Base-by-base conservation (phyloP, 2,888 invertebrate genomes). In the Agriopis aurantiaria region DNA sequence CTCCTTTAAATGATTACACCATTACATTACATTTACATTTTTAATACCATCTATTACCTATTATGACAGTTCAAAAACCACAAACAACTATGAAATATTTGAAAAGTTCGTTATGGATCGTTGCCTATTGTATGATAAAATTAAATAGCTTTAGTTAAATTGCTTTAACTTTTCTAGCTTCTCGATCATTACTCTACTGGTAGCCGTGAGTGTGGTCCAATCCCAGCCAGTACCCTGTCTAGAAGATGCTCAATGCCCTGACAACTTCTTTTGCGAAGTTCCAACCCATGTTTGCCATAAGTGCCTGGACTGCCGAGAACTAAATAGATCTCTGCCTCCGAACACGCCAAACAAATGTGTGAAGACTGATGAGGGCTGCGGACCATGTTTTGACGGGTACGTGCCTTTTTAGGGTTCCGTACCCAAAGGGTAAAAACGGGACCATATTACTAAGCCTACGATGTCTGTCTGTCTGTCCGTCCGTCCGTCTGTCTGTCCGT, bases 321-420 rank as follows among this genome's bases (percentile, higher is more conserved):
- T 55, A 45, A 63, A 55, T n/a, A 63, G 53, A 40, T 46, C 46
- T n/a, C 10, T 9, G 45, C 52, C 52, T 14, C 14, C 43, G n/a
- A 41, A 43, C 9, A 43, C 55, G 12, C 55, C 43, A 12, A 43
- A 43, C 43, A 11, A 14, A n/a, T 62, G 62, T 17, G 14, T 62
- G 52, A 62, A 52, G 62, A 45, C 52, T 43, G 52, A 52, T 23
- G 17, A n/a, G 33, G 52, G 53, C 7, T 62, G 62, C 14, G 63
- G 63, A 23, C 62, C 62, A 45, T 62, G 62, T 53, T 23, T 53
- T 5, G 33, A 53, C 17, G 55, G 63, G 63, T 63, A 33, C 8
- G 63, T 63, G 43, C 9, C 33, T 51, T 33, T 33, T 33, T 33
- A 33, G n/a, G n/a, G n/a, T n/a, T n/a, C n/a, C n/a, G n/a, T n/a